Base-by-base conservation (phyloP, 2,888 invertebrate species). In the Luperina nickerlii region DNA sequence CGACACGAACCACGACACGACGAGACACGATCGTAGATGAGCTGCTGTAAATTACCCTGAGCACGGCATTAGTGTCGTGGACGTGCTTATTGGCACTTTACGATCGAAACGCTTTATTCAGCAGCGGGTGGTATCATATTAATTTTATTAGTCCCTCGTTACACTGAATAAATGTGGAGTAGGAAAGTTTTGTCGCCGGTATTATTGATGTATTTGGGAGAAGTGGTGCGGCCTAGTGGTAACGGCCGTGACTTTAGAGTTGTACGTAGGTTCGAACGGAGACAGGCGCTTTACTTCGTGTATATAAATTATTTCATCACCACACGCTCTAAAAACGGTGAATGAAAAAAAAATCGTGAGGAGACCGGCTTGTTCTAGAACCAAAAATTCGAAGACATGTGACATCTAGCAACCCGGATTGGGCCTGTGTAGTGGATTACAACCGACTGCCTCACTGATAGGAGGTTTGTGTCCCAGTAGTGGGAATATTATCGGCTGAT, bases 81-180 rank as follows among this genome's bases (percentile, higher is more conserved):
- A 87, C 85, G 83, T 79, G 83, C 78, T 90, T 89, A 92, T 91
- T 91, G 91, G 86, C 90, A 89, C 87, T 95, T 95, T 95, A 96
- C 91, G 93, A 93, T 86, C 85, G 82, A 84, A 90, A 84, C 92
- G 92, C 90, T 95, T 93, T 93, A 95, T 94, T 94, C 93, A 93
- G 87, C 96, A 94, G 94, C 95, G 92, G 95, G 95, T 87, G 94
- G 94, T 90, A 90, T 94, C 90, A 89, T 94, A 94, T 94, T 92
- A 91, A 92, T 93, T 94, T 93, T 93, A 94, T 94, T 93, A 89
- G 88, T 76, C 88, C 79, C 91, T 92, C 91, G 92, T 91, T 86
- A 88, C 89, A 85, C 18, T 84, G 75, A 79, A 71, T 60, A 74
- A 78, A 79, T 78, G 66, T 77, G 73, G 65, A 70, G 8, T 8